Evolutionary conservation across 2,888 invertebrate species (phyloP), one percentile per base, ranked within the genome.

Genomic region (Cerceris rybyensis): DNA sequence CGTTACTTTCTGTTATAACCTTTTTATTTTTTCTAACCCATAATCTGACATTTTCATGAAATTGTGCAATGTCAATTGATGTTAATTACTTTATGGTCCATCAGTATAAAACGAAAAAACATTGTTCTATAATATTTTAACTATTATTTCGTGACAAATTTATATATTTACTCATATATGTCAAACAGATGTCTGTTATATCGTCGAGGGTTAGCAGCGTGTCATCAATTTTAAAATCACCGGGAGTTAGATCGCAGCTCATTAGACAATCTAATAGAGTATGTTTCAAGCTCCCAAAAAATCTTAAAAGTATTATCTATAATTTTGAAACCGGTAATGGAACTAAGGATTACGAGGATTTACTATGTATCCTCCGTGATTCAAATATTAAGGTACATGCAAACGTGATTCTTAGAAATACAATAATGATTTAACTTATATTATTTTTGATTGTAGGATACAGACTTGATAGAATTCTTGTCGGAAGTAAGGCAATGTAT

Each of bases 401-500:
- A 52, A 9, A n/a, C 49, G 9, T 7, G 46, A 9, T 28, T n/a
- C 9, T 17, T 63, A 28, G 43, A 43, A 11, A 49, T 42, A 16
- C n/a, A 14, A 14, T 79, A 16, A 42, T 14, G 49, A 54, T 9
- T 54, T 11, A 65, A 2, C 39, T 9, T 52, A 11, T 28, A 0
- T 49, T 55, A 42, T 61, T 74, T 74, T 78, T 66, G n/a, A 69
- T 79, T 91, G 93, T 85, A 95, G 93, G 95, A 96, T 87, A 89
- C 89, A 7, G 95, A 95, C 79, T 92, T 96, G 28, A 84, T 93
- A n/a, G 91, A 93, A 28, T 91, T 95, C 54, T 87, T 96, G 16
- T 89, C 90, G 55, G 94, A 95, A 87, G 93, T 94, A 0, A 93
- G 93, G 55, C 93, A 94, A 80, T 94, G 94, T 85, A 93, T 95